Base-by-base conservation (phyloP, 2,797 vertebrate genomes). In the Enteromius radiatus region DNA sequence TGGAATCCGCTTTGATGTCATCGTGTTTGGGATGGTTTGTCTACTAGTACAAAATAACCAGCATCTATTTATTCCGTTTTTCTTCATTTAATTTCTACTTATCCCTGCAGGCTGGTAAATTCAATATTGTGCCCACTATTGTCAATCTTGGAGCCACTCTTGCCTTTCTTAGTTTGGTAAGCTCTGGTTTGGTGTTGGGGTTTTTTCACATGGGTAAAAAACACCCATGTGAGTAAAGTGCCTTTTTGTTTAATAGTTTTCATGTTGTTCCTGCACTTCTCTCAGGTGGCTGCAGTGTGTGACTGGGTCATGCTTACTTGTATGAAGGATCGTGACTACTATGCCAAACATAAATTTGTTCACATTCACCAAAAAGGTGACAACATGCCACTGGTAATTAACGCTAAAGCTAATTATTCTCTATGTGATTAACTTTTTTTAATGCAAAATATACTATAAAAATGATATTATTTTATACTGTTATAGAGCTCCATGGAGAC, bases 251-350 rank as follows among this genome's bases (percentile, higher is more conserved):
- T 31, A 49, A 49, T 14, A 15, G 6, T 81, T 11, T 54, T 52
- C 4, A 36, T 28, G 14, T 23, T 68, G 8, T 80, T 63, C 23
- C 26, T 70, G 11, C 68, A 68, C 43, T 19, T 6, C 76, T 69
- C 78, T 8, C 89, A 98, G 97, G 91, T 95, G 0, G 96, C 94
- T 0, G 52, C 93, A 23, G 89, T 97, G 2, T 93, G 95, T 89
- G 96, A 97, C 80, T 45, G 96, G 83, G 89, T 97, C 59, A 92
- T 97, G 85, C 89, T 98, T 79, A 92, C 94, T 36, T 97, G 90
- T 86, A 93, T 91, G 88, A 93, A 92, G 83, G 97, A 96, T 85
- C 93, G 41, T 31, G 88, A 90, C 47, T 91, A 93, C 85, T 97
- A 97, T 86, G 91, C 89, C 59, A 94, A 94, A 91, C 92, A 96